phyloP scores from a whole-genome alignment of 2,113 vertebrate genomes.

The Tyto alba region DNA sequence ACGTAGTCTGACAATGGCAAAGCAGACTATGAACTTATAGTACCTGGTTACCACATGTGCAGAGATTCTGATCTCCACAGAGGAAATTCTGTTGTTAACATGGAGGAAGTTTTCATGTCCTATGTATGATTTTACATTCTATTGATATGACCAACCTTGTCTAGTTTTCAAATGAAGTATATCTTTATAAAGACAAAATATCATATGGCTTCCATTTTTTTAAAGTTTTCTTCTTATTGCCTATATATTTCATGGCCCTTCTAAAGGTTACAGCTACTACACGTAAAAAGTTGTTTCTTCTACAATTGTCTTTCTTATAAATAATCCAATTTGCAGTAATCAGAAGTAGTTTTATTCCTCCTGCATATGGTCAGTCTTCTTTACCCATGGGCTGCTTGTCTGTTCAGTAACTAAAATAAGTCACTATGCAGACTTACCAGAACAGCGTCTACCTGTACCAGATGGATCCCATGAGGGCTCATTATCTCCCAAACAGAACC shows the following conservation, averaged over 20 bases:
- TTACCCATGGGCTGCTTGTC: neutral
- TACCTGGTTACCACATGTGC: neutral
- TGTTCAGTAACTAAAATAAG: neutral
- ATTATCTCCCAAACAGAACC: neutral
- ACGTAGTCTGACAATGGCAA: neutral
- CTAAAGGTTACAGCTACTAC: neutral
- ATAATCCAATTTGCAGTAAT: neutral
- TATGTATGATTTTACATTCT: neutral
- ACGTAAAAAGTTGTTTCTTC: neutral
- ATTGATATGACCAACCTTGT: neutral
- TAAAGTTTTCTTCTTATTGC: neutral
- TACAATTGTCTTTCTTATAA: neutral
- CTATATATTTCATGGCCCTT: neutral
- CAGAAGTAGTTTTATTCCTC: neutral
- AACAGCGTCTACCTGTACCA: neutral
- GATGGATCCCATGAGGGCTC: neutral
- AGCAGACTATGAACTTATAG: neutral
- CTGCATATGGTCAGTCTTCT: neutral
- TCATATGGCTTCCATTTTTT: neutral
- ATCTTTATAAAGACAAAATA: neutral
- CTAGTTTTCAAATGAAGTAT: neutral
- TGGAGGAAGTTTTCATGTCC: neutral
- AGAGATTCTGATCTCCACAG: neutral
- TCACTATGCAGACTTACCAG: neutral
- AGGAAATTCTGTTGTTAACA: neutral